Base-by-base conservation (phyloP, 1,140 invertebrate genomes). In the Bradynema listronoti region DNA sequence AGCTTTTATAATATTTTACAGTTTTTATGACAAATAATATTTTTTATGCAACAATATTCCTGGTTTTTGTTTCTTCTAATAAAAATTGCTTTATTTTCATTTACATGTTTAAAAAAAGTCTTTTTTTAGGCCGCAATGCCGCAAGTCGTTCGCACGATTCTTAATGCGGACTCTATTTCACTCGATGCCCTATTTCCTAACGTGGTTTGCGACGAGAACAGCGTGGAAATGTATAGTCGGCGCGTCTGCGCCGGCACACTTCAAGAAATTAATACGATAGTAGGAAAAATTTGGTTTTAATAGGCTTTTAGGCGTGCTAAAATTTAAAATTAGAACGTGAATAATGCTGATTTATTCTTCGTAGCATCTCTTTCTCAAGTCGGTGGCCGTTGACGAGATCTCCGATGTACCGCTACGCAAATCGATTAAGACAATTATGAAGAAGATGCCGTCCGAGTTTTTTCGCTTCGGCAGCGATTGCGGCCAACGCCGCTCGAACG, bases 171-270 rank as follows among this genome's bases (percentile, higher is more conserved):
- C 2, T 24, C 45, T 4, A 30, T 55, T 24, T 68, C 58, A 1
- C 27, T 74, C 4, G 74, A 72, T 14, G 46, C 54, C 5, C 55
- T 77, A 11, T 72, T 77, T 39, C 72, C 72, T 0, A 60, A 41
- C 25, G 34, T 56, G 7, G 43, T 74, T 2, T 16, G 36, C 5
- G 64, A 75, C 36, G 36, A 42, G 22, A 59, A 52, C 22, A 69
- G 72, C 25, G 19, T 43, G 22, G 72, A 75, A 56, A 9, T 78
- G 27, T 68, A 68, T 41, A 51, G 53, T 27, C 39, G 75, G 27
- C 22, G 25, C 29, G 51, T 58, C n/a, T 75, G 60, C 50, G 11
- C 75, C n/a, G 72, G 75, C n/a, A 55, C 75, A 1, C 16, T 78
- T 27, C 25, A 58, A 22, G 68, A 75, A 49, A 29, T 73, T n/a